These are phyloP conservation scores for Hyposoter dolosus DNA, from an alignment of 2,888 invertebrate genomes.

Conservation along the genomic window DNA sequence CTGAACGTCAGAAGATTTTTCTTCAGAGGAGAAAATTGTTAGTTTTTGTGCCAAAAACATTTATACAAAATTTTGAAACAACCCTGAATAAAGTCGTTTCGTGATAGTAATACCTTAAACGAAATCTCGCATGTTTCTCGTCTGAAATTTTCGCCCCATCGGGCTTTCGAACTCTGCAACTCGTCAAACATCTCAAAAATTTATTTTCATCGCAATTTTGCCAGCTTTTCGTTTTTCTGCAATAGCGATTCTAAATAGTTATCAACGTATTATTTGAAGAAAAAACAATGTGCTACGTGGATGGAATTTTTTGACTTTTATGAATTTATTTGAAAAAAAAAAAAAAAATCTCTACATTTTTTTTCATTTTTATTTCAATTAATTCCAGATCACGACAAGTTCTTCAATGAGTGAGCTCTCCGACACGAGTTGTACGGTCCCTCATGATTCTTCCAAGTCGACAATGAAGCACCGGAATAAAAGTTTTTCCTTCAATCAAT, in stretches of 20 bases:
- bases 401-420: conserved; percentile 76
- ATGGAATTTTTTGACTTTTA: background rate
- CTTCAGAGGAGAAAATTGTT: too few relatives aligned
- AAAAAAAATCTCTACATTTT: background rate
- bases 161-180: background rate
- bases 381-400: conserved; percentile 70
- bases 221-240: background rate
- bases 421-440: conserved; percentile 64
- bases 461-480: conserved; percentile 56
- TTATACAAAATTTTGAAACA: too few relatives aligned
- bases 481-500: conserved; percentile 47
- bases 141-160: background rate
- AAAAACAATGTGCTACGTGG: background rate
- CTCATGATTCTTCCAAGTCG: conserved; percentile 49
- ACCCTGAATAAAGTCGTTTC: too few relatives aligned
- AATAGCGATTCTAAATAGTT: background rate
- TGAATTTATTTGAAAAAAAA: background rate
- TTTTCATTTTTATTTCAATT: background rate
- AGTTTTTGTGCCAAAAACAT: too few relatives aligned
- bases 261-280: background rate
- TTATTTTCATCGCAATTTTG: background rate
- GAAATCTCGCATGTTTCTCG: background rate
- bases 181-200: background rate
- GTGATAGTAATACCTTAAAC: too few relatives aligned
- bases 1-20: too few relatives aligned